These are phyloP conservation scores for Aleiodes leptofemur DNA, from an alignment of 2,888 invertebrate genomes.

Conservation along the genomic window DNA sequence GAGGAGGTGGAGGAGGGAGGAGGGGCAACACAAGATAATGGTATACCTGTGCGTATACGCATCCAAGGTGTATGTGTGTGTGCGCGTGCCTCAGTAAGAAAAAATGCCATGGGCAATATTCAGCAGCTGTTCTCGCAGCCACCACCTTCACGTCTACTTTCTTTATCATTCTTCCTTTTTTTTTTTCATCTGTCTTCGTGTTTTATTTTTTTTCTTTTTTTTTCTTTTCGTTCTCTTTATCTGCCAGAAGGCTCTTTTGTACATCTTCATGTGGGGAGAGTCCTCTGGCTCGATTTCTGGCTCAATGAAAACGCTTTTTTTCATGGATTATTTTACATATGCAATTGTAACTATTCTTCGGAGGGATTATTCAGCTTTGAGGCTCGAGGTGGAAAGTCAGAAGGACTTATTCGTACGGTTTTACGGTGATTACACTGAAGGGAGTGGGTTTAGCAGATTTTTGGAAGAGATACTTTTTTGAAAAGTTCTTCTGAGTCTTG, in stretches of 20 bases:
- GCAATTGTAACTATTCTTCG: too few species aligned
- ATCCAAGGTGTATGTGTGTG: constrained; percentile 56
- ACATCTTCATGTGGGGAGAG: constrained; percentile 4
- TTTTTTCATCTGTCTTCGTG: neutral
- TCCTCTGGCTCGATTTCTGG: neutral
- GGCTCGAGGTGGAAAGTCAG: too few species aligned
- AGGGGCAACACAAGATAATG: constrained; percentile 19
- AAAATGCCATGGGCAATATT: constrained; percentile 17
- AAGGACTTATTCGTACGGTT: too few species aligned
- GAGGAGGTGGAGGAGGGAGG: constrained; percentile 17
- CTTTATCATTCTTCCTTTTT: constrained; percentile 21
- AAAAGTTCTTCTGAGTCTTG: too few species aligned
- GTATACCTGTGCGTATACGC: constrained; percentile 53
- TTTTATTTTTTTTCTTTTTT: constrained; percentile 19
- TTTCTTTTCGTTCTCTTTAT: neutral
- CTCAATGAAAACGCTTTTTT: constrained; percentile 7
- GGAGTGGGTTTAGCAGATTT: too few species aligned
- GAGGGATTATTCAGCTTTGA: too few species aligned
- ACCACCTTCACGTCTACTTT: constrained; percentile 23
- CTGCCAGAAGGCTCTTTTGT: constrained; percentile 9
- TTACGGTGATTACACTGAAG: too few species aligned
- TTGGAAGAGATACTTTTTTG: too few species aligned
- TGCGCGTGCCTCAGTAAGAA: constrained; percentile 33
- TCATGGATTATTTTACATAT: too few species aligned
- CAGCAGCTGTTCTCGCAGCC: constrained; percentile 42